Base-by-base conservation (phyloP, 2,113 vertebrate species). In the Xenopus borealis region DNA sequence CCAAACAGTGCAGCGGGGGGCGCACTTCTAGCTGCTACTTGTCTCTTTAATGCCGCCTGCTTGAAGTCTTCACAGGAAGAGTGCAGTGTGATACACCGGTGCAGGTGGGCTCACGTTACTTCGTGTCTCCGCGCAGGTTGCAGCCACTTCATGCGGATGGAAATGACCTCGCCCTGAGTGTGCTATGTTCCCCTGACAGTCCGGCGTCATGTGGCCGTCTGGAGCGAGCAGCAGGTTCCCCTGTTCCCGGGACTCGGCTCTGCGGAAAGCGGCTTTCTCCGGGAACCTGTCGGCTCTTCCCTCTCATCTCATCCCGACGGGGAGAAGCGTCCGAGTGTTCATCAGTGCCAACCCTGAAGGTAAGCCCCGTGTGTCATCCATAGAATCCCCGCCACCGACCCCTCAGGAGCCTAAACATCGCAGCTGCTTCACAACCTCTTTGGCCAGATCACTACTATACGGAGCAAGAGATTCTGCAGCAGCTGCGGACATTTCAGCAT, bases 261-360 rank as follows among this genome's bases (percentile, higher is more conserved):
- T 97, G 82, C 92, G 95, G 87, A 87, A 91, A 80, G 95, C 95
- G 75, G 95, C 94, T 55, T 89, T 98, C 90, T 90, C 91, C 80
- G 95, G 96, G 47, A 94, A 96, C 82, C 91, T 98, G 79, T 85
- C 88, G 69, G 93, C 94, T 46, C 88, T 97, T 84, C 94, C 96
- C 68, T 85, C 92, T 57, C 92, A 95, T 85, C 89, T 94, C 33
- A 90, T 93, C 78, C 95, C 96, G 76, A 92, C 93, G 57, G 94
- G 96, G 80, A 90, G 94, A 82, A 95, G 94, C 80, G 93, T 97
- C 75, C 91, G 94, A 12, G 93, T 97, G 81, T 98, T 97, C 91
- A 93, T 98, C 88, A 95, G 93, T 80, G 87, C 94, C 89, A 96
- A 96, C 85, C 94, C 96, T 70, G 95, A 96, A 90, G 95, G 96